Conservation (phyloP, 2,113 vertebrate species). For the Thunnus maccoyii region DNA sequence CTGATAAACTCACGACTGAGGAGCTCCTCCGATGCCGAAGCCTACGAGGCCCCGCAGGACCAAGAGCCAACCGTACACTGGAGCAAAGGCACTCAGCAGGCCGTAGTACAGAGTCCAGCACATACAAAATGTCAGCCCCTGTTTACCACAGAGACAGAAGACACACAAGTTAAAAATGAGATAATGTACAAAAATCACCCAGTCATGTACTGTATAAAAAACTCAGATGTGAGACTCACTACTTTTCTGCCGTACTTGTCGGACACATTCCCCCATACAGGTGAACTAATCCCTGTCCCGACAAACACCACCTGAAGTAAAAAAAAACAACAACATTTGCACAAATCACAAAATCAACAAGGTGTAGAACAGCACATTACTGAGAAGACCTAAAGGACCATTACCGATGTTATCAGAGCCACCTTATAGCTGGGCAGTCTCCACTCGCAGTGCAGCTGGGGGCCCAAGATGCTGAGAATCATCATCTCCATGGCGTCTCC, state of each 20-base stretch:
- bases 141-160: constrained; percentile 59
- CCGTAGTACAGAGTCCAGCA: constrained; percentile 91
- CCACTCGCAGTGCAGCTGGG: constrained; percentile 97
- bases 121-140: constrained; percentile 87
- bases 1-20: constrained; percentile 90
- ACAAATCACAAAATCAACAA: not conserved
- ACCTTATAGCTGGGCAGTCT: constrained; percentile 92
- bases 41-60: constrained; percentile 90
- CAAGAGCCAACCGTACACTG: constrained; percentile 91
- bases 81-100: constrained; percentile 91
- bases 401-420: constrained; percentile 95
- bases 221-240: constrained; percentile 83
- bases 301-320: constrained; percentile 91
- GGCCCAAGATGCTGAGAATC: constrained; percentile 95
- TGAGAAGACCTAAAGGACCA: constrained; percentile 1
- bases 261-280: constrained; percentile 92
- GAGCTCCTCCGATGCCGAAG: constrained; percentile 92
- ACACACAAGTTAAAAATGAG: constrained; percentile 7
- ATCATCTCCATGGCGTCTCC: constrained; percentile 99
- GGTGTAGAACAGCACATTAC: not conserved
- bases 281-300: constrained; percentile 95
- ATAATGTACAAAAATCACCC: not conserved
- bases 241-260: constrained; percentile 95
- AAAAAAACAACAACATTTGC: not conserved
- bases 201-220: not conserved